phyloP scores from a whole-genome alignment of 1,140 invertebrate genomes.

The Dreissena polymorpha region DNA sequence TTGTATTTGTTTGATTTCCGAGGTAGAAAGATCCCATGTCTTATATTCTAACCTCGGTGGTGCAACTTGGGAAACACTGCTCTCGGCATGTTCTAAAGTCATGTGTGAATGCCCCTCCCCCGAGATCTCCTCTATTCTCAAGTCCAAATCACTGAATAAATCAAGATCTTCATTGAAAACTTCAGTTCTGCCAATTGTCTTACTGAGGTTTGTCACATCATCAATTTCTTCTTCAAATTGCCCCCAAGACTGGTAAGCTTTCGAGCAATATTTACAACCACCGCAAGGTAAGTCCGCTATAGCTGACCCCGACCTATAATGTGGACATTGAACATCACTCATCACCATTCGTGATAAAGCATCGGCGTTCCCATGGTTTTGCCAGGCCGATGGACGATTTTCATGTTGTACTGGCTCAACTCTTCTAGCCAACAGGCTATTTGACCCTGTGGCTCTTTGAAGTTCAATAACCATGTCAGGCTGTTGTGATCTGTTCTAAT shows the following conservation, averaged over 20 bases:
- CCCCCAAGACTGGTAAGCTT: conserved; percentile 11
- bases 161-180: neutral
- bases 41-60: neutral
- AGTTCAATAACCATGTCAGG: conserved; percentile 42
- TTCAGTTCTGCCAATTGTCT: neutral
- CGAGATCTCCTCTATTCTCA: neutral
- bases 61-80: neutral
- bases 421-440: conserved; percentile 35
- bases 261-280: conserved; percentile 22
- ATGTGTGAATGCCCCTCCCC: neutral
- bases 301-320: neutral
- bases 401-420: conserved; percentile 44
- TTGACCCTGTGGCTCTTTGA: conserved; percentile 35
- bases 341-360: conserved; percentile 9
- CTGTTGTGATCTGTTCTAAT: conserved; percentile 33
- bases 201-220: neutral
- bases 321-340: neutral
- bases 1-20: neutral
- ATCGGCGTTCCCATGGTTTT: conserved; percentile 14
- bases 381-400: conserved; percentile 13
- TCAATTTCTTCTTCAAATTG: conserved; percentile 6
- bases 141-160: neutral
- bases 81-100: neutral
- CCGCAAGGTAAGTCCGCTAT: neutral
- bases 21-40: neutral